These are phyloP conservation scores for Palythoa grandiflora DNA, from an alignment of 92 coral and sea anemone species.

Conservation along the genomic window DNA sequence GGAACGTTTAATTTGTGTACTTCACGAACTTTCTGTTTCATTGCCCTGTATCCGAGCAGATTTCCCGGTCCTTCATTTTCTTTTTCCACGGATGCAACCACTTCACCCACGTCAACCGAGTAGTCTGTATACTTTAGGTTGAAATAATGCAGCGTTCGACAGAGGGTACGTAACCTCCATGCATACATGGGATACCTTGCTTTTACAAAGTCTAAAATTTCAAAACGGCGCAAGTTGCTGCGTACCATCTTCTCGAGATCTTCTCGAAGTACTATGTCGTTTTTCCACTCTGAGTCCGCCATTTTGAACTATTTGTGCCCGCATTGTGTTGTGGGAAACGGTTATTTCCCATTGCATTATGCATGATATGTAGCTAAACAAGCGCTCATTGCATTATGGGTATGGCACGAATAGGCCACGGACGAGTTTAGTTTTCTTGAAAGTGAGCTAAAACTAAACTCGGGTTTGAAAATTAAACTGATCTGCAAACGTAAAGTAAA, in stretches of 20 bases:
- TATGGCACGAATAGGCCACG: too few relatives aligned
- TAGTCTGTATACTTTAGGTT: conserved; percentile 7
- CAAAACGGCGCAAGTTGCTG: neutral
- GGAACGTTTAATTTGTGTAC: neutral
- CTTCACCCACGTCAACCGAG: neutral
- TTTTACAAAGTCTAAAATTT: conserved; percentile 7
- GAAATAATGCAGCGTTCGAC: neutral
- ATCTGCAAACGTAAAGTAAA: too few relatives aligned
- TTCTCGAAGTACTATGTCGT: neutral
- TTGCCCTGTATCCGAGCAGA: conserved; percentile 13
- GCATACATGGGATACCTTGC: conserved; percentile 16
- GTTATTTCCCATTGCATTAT: too few relatives aligned
- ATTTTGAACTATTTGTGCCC: conserved; percentile 8
- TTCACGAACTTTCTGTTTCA: conserved; percentile 12
- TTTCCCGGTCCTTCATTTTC: neutral
- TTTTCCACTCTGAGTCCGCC: conserved; percentile 31
- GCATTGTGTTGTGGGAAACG: neutral
- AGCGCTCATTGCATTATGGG: too few relatives aligned
- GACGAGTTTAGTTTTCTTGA: too few relatives aligned
- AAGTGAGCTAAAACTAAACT: too few relatives aligned
- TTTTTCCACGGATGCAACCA: neutral
- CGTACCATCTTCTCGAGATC: neutral
- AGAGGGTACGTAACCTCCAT: conserved; percentile 8
- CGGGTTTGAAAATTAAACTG: too few relatives aligned
- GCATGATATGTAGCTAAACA: too few relatives aligned